These are phyloP conservation scores for Melieria crassipennis DNA, from an alignment of 2,888 invertebrate genomes.

Conservation along the genomic window DNA sequence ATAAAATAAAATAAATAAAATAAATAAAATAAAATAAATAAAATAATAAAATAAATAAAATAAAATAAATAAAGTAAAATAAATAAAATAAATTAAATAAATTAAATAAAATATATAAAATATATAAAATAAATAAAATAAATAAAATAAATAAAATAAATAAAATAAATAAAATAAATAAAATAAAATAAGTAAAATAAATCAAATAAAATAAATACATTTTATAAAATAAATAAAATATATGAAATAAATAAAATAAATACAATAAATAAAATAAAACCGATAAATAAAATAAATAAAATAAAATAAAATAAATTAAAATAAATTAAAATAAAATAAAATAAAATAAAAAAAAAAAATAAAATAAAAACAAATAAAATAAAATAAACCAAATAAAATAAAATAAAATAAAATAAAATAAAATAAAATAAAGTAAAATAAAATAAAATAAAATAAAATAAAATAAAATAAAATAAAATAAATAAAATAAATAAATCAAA, in stretches of 20 bases:
- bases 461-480: conserved; percentile 15
- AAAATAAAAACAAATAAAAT: not conserved
- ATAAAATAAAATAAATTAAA: conserved; percentile 3
- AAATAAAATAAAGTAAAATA: not conserved
- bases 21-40: conserved; percentile 6
- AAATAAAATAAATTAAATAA: not conserved
- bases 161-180: conserved; percentile 14
- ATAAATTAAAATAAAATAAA: conserved; percentile 1
- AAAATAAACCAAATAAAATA: not conserved
- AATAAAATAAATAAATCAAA: conserved; percentile 45
- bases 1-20: conserved; percentile 10
- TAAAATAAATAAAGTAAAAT: conserved; percentile 12
- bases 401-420: conserved; percentile 3
- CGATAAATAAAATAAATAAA: not conserved
- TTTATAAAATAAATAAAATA: conserved; percentile 5
- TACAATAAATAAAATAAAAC: conserved; percentile 47
- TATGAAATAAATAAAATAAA: conserved; percentile 1
- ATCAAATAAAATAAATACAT: conserved; percentile 32
- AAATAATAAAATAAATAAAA: not conserved
- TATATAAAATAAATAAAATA: conserved; percentile 4
- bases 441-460: conserved; percentile 34
- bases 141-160: conserved; percentile 15
- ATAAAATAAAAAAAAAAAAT: not conserved
- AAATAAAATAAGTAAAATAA: conserved; percentile 3
- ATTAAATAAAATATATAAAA: conserved; percentile 1